Percentiles rank a stretch among this genome's conserved stretches.
Evolutionary conservation across 2,888 invertebrate species (phyloP).

Genomic region (Pyrrhia umbra): DNA sequence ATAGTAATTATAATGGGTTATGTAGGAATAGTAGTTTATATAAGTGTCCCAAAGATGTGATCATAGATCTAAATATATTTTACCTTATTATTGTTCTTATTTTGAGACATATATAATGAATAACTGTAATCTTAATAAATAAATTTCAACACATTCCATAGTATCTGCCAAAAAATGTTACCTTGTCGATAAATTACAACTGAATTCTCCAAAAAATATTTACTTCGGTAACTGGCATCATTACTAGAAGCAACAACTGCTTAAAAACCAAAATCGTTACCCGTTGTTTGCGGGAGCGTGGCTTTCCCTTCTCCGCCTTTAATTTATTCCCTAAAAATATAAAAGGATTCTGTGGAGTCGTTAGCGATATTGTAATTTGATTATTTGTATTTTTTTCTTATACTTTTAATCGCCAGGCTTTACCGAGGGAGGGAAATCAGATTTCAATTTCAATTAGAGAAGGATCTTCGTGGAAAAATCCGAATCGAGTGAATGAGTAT

Average conservation of each 20-base stretch:
- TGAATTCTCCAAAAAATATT: conserved; percentile 30
- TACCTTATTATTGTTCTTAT: too few species aligned
- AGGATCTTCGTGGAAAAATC: conserved; percentile 86
- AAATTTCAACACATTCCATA: neutral
- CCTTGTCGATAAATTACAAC: conserved; percentile 21
- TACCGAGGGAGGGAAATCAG: conserved; percentile 85
- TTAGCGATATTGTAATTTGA: conserved; percentile 91
- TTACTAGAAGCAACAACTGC: conserved; percentile 65
- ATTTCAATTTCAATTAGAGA: conserved; percentile 90
- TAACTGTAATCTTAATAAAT: neutral
- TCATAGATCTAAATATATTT: too few species aligned
- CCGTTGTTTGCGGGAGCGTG: conserved; percentile 79
- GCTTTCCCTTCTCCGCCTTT: conserved; percentile 81
- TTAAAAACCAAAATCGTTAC: conserved; percentile 83
- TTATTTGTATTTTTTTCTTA: conserved; percentile 90
- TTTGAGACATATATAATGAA: too few species aligned
- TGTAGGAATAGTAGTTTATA: too few species aligned
- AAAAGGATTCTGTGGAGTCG: conserved; percentile 89
- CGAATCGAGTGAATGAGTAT: conserved; percentile 85
- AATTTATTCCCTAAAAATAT: conserved; percentile 89
- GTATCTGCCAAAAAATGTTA: neutral
- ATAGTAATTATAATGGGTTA: neutral
- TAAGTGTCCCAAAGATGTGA: too few species aligned
- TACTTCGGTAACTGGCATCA: conserved; percentile 61
- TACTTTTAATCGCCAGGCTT: conserved; percentile 88